Conservation (phyloP, 2,888 invertebrate genomes). For the Drosophila seclusa region DNA sequence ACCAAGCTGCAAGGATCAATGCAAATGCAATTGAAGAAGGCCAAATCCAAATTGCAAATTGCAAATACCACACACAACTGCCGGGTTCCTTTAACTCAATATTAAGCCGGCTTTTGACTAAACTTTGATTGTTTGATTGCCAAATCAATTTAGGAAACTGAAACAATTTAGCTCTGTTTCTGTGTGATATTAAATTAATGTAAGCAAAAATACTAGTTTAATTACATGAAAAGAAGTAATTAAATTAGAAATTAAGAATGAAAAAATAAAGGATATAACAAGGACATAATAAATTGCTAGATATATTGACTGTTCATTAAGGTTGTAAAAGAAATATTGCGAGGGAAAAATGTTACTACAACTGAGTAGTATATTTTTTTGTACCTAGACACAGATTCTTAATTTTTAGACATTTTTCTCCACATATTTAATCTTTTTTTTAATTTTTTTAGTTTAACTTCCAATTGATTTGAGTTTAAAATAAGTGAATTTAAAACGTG, state of each 20-base stretch:
- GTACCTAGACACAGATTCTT: not conserved
- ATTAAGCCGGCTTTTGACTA: not conserved
- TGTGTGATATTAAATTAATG: not conserved
- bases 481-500: not conserved
- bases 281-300: not conserved
- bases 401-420: not conserved
- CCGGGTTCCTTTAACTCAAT: not conserved
- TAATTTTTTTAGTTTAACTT: not conserved
- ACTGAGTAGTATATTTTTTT: not conserved
- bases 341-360: not conserved
- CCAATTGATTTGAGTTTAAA: not conserved
- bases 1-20: slow-evolving; percentile 26
- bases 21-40: slow-evolving; percentile 7
- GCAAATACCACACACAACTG: not conserved
- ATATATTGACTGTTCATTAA: not conserved
- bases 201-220: too few species aligned
- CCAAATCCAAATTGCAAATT: slow-evolving; percentile 1
- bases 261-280: not conserved
- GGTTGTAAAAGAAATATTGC: not conserved
- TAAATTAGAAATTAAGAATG: too few species aligned
- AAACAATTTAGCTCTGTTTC: not conserved
- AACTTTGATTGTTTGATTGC: not conserved
- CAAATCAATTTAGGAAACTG: not conserved
- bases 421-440: not conserved
- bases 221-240: too few species aligned